Conservation (phyloP, 92 coral and sea anemone species). For the Palythoa caribaeorum region DNA sequence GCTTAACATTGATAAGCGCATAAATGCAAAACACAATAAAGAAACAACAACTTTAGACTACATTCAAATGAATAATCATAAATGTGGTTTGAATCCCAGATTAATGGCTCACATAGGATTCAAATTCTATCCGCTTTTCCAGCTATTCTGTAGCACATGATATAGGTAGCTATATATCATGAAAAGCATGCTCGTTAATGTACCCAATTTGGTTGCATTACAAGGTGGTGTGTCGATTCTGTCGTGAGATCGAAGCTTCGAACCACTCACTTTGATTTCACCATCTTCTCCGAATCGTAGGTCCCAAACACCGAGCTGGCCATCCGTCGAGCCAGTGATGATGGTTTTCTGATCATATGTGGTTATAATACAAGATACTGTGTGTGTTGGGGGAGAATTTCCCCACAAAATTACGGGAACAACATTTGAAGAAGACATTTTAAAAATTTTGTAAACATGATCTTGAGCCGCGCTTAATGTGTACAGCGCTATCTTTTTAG, state of each 20-base stretch:
- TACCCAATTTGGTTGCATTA: too few species aligned
- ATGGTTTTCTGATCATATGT: constrained; percentile 96
- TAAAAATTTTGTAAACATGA: constrained; percentile 36
- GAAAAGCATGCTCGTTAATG: background rate
- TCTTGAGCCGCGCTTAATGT: constrained; percentile 34
- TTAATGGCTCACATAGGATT: too few species aligned
- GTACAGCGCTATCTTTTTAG: constrained; percentile 11
- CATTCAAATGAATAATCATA: too few species aligned
- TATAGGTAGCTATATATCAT: too few species aligned
- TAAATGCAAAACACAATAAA: too few species aligned
- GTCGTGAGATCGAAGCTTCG: background rate
- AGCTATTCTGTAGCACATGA: too few species aligned
- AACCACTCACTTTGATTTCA: constrained; percentile 71
- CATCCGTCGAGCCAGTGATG: constrained; percentile 92
- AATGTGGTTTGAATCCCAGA: too few species aligned
- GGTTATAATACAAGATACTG: constrained; percentile 90
- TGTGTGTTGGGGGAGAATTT: constrained; percentile 91
- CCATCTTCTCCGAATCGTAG: constrained; percentile 79
- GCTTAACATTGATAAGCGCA: too few species aligned
- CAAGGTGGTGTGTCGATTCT: too few species aligned
- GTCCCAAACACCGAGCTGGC: constrained; percentile 98
- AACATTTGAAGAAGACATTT: constrained; percentile 90
- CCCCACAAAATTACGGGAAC: constrained; percentile 99
- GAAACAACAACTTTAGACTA: background rate
- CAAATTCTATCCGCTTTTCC: too few species aligned